Base-by-base conservation (phyloP, 2,113 vertebrate species). In the Cyphomyrus discorhynchus region DNA sequence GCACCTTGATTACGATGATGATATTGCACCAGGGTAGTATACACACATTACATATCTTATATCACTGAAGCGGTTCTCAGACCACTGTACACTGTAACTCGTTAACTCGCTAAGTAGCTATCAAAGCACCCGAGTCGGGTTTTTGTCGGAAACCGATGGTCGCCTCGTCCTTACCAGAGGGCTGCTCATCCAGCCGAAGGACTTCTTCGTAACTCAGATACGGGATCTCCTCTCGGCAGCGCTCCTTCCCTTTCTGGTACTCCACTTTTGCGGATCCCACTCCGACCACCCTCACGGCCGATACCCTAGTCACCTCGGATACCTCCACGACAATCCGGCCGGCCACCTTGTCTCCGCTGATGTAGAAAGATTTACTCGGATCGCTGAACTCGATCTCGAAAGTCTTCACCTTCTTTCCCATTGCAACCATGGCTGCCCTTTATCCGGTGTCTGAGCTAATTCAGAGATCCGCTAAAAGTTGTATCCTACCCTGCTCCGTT, bases 261-360 rank as follows among this genome's bases (percentile, higher is more conserved):
- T 96, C 91, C 87, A 97, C 97, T 31, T 92, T 96, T 53, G 97
- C 97, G 91, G 96, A 94, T 0, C 97, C 97, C 0, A 96, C 94
- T 0, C 97, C 97, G 92, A 96, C 0, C 88, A 97, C 88, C 70
- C 89, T 93, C 70, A 98, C 93, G 0, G 95, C 91, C 6, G 62
- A 94, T 88, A 97, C 95, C 0, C 95, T 93, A 0, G 96, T 96
- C 3, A 95, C 94, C 10, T 97, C 96, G 0, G 92, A 91, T 89
- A 97, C 96, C 89, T 97, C 96, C 89, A 97, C 95, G 10, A 92
- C 0, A 50, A 97, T 94, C 0, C 94, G 94, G 9, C 97, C 97
- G 0, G 94, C 92, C 91, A 98, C 97, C 90, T 97, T 97, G 56
- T 98, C 97, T 3, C 97, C 97, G 0, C 96, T 95, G 91, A 93